Evolutionary conservation across 1,140 invertebrate genomes (phyloP).

Genomic region (Lysiphlebus fabarum): DNA sequence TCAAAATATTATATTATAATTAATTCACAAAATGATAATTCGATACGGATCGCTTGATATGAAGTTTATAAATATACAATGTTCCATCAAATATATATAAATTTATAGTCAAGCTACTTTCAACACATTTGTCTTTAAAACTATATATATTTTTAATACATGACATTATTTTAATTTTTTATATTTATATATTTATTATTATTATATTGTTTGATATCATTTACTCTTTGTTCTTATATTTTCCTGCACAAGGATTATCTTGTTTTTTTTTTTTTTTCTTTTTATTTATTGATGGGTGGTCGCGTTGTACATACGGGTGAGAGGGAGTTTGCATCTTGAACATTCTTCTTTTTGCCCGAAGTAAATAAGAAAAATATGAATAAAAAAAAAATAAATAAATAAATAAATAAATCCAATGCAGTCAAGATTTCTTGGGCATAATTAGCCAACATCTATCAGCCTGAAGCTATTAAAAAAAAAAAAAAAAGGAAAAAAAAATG

Average conservation of each 20-base stretch:
- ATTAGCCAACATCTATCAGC: constrained; percentile 58
- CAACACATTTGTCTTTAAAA: neutral
- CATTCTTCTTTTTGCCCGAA: too few species aligned
- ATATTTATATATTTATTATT: too few species aligned
- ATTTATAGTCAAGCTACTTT: constrained; percentile 14
- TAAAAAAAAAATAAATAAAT: constrained; percentile 7
- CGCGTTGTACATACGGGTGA: constrained; percentile 6
- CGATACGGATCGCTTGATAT: neutral
- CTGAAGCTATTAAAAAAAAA: constrained; percentile 44
- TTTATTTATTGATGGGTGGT: constrained; percentile 13
- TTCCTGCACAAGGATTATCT: too few species aligned
- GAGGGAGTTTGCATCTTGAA: neutral
- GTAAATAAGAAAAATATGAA: constrained; percentile 9
- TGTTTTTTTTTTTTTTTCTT: too few species aligned
- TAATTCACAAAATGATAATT: constrained; percentile 23
- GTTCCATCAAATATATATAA: too few species aligned
- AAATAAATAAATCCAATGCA: constrained; percentile 19
- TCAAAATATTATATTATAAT: constrained; percentile 20
- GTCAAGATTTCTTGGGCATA: constrained; percentile 47
- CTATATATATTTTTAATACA: neutral
- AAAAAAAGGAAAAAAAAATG: too few species aligned
- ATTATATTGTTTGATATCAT: too few species aligned
- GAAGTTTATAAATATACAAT: too few species aligned
- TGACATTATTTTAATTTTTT: too few species aligned
- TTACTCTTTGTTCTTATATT: too few species aligned